phyloP scores from a whole-genome alignment of 2,113 vertebrate genomes.

The Aepyceros melampus region DNA sequence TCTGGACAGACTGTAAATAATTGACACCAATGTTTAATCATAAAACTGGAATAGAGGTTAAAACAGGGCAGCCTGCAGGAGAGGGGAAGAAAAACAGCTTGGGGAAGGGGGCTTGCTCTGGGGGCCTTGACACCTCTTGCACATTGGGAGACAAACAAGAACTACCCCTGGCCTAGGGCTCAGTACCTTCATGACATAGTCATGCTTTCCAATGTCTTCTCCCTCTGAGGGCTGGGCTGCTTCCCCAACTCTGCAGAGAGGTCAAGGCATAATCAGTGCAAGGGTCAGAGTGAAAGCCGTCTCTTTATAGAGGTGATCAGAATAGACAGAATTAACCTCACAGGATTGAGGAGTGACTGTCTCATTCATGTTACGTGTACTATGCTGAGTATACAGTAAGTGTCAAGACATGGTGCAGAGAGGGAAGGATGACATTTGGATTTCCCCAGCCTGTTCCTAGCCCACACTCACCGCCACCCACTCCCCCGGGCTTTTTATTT shows the following conservation, averaged over 20 bases:
- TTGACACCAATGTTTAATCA: conserved; percentile 18
- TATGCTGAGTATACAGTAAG: background rate
- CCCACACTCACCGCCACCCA: too few relatives aligned
- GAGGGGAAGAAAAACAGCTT: too few relatives aligned
- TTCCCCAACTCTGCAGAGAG: rapidly evolving
- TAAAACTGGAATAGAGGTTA: conserved; percentile 13
- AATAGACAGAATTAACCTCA: rapidly evolving
- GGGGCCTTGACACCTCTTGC: too few relatives aligned
- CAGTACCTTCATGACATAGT: rapidly evolving
- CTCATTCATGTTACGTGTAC: rapidly evolving
- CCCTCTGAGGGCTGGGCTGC: rapidly evolving
- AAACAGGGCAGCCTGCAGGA: background rate
- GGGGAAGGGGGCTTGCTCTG: rapidly evolving
- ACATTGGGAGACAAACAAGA: background rate
- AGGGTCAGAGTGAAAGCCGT: background rate
- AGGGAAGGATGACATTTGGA: background rate
- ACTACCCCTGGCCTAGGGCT: background rate
- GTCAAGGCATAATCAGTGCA: rapidly evolving
- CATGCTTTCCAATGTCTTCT: rapidly evolving
- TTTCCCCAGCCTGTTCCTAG: background rate
- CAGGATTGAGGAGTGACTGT: rapidly evolving
- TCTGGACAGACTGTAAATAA: conserved; percentile 32
- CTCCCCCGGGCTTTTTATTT: background rate
- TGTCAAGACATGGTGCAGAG: background rate
- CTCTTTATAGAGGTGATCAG: too few relatives aligned